phyloP scores from a whole-genome alignment of 2,113 vertebrate genomes.

The Synchiropus splendidus region DNA sequence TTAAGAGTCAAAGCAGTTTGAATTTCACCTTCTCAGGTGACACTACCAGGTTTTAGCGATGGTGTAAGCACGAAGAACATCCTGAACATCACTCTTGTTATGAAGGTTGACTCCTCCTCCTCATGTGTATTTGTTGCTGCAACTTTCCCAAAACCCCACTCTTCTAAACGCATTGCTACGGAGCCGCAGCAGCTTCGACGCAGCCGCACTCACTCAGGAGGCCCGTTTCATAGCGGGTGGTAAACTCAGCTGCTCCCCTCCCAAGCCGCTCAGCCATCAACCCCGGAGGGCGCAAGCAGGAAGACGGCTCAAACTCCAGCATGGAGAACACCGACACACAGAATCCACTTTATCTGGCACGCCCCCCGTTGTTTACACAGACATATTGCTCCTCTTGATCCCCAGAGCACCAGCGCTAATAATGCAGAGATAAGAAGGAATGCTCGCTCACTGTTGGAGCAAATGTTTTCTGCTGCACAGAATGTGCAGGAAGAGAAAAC shows the following conservation, averaged over 20 bases:
- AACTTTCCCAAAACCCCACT: no score
- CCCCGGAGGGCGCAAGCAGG: slow-evolving; percentile 40
- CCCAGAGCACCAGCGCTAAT: slow-evolving; percentile 20
- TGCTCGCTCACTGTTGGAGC: slow-evolving; percentile 14
- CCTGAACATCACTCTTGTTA: no score
- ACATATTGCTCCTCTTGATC: slow-evolving; percentile 17
- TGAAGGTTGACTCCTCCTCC: no score
- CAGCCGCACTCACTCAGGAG: slow-evolving; percentile 48
- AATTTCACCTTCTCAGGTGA: no score
- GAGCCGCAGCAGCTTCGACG: slow-evolving; percentile 35
- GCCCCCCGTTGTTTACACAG: slow-evolving; percentile 22
- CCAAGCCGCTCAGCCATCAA: slow-evolving; percentile 42
- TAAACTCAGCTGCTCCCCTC: slow-evolving; percentile 46
- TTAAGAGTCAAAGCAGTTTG: no score
- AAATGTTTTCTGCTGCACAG: slow-evolving; percentile 7
- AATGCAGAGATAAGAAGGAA: slow-evolving; percentile 16
- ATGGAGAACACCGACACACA: slow-evolving; percentile 11
- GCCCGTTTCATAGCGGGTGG: slow-evolving; percentile 58
- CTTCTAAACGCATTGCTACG: slow-evolving; percentile 20
- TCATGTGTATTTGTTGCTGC: no score
- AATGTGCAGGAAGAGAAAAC: background rate
- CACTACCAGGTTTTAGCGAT: no score
- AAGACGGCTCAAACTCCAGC: slow-evolving; percentile 27
- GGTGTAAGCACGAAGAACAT: no score
- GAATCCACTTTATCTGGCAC: slow-evolving; percentile 21